Evolutionary conservation across 2,888 invertebrate species (phyloP), one percentile per base, ranked within the genome.

Genomic region (Tyria jacobaeae): DNA sequence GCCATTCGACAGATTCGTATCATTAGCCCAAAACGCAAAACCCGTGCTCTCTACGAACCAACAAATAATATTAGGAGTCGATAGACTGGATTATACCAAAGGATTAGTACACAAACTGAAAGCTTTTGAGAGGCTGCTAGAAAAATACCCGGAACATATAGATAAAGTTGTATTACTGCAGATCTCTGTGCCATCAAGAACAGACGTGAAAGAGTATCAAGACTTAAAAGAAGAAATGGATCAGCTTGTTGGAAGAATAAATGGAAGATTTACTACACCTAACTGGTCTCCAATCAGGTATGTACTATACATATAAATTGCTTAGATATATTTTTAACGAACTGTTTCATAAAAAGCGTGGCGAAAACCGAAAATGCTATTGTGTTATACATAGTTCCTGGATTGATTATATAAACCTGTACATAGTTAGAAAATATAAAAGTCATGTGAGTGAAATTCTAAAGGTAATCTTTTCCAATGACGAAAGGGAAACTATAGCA

Each of bases 211-310:
- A 78, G 98, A 98, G 83, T 98, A 98, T 78, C 97, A 97, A 77
- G 98, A 98, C 71, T 90, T 98, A 62, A 98, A 98, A 81, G 97
- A 98, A 78, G 97, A 98, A 86, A 97, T 98, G 94, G 98, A 98
- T 87, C 98, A 98, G 82, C 85, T 98, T 56, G 97, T 98, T 52
- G 98, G 97, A 21, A 94, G 97, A 62, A 98, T 98, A 64, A 98
- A 98, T 83, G 98, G 98, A 17, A 95, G 96, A 62, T 98, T 98
- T 80, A 97, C 98, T 0, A 98, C 98, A 0, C 97, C 98, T 0
- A 97, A 97, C 85, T 98, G 98, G 98, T 97, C 98, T 0, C 98
- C 98, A 0, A 98, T 98, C 73, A 95, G 96, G 89, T 94, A 73
- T 79, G 75, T 66, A 60, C 55, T 15, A n/a, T 27, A 25, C 15